phyloP scores from a whole-genome alignment of 2,888 invertebrate genomes.

The Apotomis capreana region DNA sequence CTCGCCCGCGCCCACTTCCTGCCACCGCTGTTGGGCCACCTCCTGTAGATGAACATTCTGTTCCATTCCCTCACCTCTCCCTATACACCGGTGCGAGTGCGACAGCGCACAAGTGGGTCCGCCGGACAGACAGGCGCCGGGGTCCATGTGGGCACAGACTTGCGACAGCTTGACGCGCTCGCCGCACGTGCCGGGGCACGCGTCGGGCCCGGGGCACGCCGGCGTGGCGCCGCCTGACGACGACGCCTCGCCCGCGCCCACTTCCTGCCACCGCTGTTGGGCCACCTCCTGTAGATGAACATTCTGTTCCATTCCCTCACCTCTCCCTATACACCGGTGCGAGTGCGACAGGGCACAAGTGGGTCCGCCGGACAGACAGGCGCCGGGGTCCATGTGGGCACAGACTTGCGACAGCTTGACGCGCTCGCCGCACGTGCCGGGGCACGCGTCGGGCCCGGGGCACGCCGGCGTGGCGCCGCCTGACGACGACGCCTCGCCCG shows the following conservation, averaged over 20 bases:
- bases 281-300: constrained; percentile 65
- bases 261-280: constrained; percentile 69
- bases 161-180: constrained; percentile 68
- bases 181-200: constrained; percentile 59
- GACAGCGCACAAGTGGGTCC: constrained; percentile 74
- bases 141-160: constrained; percentile 77
- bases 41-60: constrained; percentile 54
- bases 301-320: too few relatives aligned
- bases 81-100: constrained; percentile 74
- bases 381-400: too few relatives aligned
- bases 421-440: too few relatives aligned
- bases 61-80: constrained; percentile 62
- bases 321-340: too few relatives aligned
- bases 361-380: too few relatives aligned
- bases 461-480: too few relatives aligned
- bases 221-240: constrained; percentile 52
- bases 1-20: constrained; percentile 67
- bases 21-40: constrained; percentile 72
- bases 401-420: too few relatives aligned
- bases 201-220: constrained; percentile 57
- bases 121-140: constrained; percentile 68
- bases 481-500: too few relatives aligned
- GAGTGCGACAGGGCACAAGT: too few relatives aligned
- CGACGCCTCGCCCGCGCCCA: constrained; percentile 69
- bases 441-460: too few relatives aligned